A percentile compares a stretch with the other conserved stretches of the same genome.
These are phyloP conservation scores for Heliconius hewitsoni DNA, from an alignment of 1,140 invertebrate species.

Conservation along the genomic window DNA sequence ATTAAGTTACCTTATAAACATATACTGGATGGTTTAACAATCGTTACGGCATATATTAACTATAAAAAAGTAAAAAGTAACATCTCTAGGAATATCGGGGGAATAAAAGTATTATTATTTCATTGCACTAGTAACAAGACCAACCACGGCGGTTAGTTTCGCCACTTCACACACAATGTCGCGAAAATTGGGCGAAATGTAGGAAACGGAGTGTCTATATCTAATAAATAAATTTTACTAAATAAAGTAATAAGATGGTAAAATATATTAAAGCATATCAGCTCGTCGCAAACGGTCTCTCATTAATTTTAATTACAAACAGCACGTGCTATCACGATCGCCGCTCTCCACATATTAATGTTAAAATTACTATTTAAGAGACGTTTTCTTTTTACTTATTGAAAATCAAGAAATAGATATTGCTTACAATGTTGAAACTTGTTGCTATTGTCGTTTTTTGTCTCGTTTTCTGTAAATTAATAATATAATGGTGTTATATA, in stretches of 20 bases:
- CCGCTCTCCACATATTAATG: conserved; percentile 31
- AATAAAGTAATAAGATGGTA: neutral
- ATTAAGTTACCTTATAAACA: neutral
- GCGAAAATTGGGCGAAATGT: neutral
- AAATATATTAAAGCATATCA: conserved; percentile 7
- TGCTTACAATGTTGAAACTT: neutral
- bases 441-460: neutral
- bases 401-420: neutral
- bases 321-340: conserved; percentile 56
- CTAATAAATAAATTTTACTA: neutral
- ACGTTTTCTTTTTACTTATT: neutral
- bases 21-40: neutral
- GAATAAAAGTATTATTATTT: neutral
- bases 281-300: conserved; percentile 40
- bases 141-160: neutral
- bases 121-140: neutral
- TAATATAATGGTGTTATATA: no score
- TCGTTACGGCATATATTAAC: neutral
- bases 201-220: neutral
- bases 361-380: conserved; percentile 17
- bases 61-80: neutral
- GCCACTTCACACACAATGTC: neutral
- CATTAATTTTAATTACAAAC: conserved; percentile 72
- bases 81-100: neutral
- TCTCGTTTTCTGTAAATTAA: no score